phyloP scores from a whole-genome alignment of 2,888 invertebrate species.

The Lutraria lutraria region DNA sequence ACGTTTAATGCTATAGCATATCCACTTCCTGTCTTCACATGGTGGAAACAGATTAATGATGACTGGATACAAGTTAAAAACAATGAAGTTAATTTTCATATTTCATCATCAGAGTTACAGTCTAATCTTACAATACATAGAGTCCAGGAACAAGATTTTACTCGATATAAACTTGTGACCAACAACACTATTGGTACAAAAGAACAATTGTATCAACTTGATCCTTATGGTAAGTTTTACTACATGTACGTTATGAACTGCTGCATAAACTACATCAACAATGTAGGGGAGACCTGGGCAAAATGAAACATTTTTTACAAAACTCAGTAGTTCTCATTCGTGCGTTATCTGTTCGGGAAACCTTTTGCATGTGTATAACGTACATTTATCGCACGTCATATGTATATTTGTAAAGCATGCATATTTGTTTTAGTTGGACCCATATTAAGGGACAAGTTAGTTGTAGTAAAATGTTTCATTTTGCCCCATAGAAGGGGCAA shows the following conservation, averaged over 20 bases:
- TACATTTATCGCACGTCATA: too few relatives aligned
- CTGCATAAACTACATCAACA: too few relatives aligned
- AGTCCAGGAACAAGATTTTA: background rate
- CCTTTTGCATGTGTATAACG: too few relatives aligned
- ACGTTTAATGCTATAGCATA: conserved; percentile 26
- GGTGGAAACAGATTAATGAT: background rate
- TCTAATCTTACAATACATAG: conserved; percentile 12
- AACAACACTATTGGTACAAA: background rate
- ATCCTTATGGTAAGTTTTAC: background rate
- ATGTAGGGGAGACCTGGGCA: too few relatives aligned
- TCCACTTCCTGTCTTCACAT: background rate
- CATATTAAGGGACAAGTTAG: too few relatives aligned
- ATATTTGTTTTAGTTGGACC: too few relatives aligned
- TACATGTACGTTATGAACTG: background rate
- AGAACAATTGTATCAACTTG: background rate
- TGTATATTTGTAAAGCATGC: too few relatives aligned
- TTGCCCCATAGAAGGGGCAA: too few relatives aligned
- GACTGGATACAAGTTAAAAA: background rate
- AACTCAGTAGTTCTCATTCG: too few relatives aligned
- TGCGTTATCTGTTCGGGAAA: too few relatives aligned
- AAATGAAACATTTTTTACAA: too few relatives aligned
- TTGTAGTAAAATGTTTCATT: too few relatives aligned
- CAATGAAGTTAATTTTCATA: background rate
- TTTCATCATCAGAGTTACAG: conserved; percentile 8
- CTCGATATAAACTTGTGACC: background rate